Conservation (phyloP, 2,888 invertebrate species). For the Caenorhabditis sp. region DNA sequence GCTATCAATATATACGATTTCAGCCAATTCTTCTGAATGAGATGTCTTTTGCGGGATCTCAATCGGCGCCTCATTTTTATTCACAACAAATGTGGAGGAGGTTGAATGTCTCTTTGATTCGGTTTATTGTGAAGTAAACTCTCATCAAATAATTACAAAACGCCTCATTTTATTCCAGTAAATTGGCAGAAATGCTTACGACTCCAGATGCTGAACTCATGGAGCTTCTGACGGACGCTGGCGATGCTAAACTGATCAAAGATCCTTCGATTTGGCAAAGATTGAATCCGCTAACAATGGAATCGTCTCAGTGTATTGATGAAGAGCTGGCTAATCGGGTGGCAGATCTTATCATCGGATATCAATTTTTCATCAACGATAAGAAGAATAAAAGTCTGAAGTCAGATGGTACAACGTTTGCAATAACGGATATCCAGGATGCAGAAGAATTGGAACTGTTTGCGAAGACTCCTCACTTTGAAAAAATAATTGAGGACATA, state of each 20-base stretch:
- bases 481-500: slow-evolving; percentile 43
- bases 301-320: slow-evolving; percentile 48
- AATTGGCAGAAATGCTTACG: slow-evolving; percentile 60
- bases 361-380: slow-evolving; percentile 60
- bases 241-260: slow-evolving; percentile 44
- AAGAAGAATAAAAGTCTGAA: slow-evolving; percentile 50
- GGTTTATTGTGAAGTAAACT: slow-evolving; percentile 54
- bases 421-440: slow-evolving; percentile 54
- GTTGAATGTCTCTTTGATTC: slow-evolving; percentile 49
- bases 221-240: slow-evolving; percentile 55
- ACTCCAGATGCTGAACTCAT: slow-evolving; percentile 56
- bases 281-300: slow-evolving; percentile 56
- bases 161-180: slow-evolving; percentile 16
- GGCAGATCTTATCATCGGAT: slow-evolving; percentile 59
- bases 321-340: slow-evolving; percentile 47
- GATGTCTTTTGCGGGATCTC: slow-evolving; percentile 55
- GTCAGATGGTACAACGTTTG: slow-evolving; percentile 29
- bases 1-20: not conserved
- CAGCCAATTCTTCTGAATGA: slow-evolving; percentile 59
- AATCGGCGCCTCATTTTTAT: slow-evolving; percentile 43
- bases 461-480: slow-evolving; percentile 51
- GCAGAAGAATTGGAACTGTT: slow-evolving; percentile 59
- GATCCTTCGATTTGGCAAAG: slow-evolving; percentile 63
- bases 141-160: not conserved
- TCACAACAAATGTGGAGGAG: slow-evolving; percentile 55